Evolutionary conservation across 2,888 invertebrate genomes (phyloP).

Genomic region (Pecten maximus): DNA sequence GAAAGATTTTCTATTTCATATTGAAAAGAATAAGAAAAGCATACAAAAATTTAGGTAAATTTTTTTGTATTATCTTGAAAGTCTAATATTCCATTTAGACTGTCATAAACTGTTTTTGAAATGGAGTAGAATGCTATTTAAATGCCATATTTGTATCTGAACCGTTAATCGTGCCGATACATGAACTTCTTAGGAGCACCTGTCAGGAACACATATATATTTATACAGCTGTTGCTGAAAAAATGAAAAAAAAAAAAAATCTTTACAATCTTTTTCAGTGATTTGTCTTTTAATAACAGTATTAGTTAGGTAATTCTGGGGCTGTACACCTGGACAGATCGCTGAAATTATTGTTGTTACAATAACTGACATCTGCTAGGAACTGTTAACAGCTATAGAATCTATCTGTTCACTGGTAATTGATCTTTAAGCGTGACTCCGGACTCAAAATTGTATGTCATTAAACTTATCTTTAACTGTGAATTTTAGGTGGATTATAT

Average conservation of each 20-base stretch:
- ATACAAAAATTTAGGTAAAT: not conserved
- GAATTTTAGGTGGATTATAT: not conserved
- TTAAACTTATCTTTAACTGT: not conserved
- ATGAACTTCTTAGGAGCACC: not conserved
- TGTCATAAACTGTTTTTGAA: conserved; percentile 19
- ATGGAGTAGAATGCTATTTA: not conserved
- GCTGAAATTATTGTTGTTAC: not conserved
- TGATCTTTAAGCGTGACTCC: not conserved
- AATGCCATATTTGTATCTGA: not conserved
- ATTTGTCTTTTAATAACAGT: conserved; percentile 8
- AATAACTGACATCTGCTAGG: not conserved
- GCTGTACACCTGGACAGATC: not conserved
- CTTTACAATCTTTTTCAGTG: not conserved
- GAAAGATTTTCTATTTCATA: conserved; percentile 8
- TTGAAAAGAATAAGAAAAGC: conserved; percentile 18
- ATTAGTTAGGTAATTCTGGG: not conserved
- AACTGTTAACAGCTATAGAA: not conserved
- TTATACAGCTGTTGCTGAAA: not conserved
- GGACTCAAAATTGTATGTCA: not conserved
- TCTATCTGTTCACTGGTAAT: not conserved
- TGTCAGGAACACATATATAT: not conserved
- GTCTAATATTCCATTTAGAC: conserved; percentile 35
- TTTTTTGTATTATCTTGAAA: conserved; percentile 13
- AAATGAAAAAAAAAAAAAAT: not conserved
- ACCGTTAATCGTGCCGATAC: not conserved